Conservation (phyloP, 2,888 invertebrate species). For the Ceratothoa steindachneri region DNA sequence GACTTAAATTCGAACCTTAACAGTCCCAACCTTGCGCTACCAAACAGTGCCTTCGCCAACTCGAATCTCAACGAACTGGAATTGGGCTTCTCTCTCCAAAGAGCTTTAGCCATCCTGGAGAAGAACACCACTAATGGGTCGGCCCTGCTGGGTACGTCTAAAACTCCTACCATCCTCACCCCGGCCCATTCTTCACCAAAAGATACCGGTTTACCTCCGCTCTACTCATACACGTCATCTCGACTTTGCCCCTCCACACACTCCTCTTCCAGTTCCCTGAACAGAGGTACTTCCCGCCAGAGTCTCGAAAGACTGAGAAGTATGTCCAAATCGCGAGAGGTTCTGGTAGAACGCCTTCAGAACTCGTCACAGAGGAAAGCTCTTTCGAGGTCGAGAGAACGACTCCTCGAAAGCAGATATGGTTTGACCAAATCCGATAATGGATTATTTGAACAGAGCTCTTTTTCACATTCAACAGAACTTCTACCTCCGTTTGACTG, state of each 20-base stretch:
- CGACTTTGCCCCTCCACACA: slow-evolving; percentile 1
- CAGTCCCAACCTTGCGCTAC: background rate
- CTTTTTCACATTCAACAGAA: background rate
- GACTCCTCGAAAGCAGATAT: background rate
- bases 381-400: background rate
- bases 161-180: background rate
- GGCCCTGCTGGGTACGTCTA: background rate
- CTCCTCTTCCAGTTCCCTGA: slow-evolving; percentile 1
- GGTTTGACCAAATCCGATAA: background rate
- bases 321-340: slow-evolving; percentile 8
- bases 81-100: background rate
- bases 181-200: background rate
- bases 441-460: background rate
- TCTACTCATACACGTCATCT: background rate
- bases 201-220: background rate
- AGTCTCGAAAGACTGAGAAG: slow-evolving; percentile 13
- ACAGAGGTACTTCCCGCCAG: background rate
- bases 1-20: background rate
- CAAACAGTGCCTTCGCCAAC: background rate
- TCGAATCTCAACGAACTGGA: background rate
- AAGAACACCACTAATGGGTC: background rate
- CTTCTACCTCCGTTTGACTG: background rate
- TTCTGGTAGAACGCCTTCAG: slow-evolving; percentile 6
- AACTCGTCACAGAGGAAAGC: background rate
- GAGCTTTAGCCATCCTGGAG: background rate